Evolutionary conservation across 2,113 vertebrate species (phyloP), one percentile per base, ranked within the genome.

Genomic region (Campylorhamphus procurvoides): DNA sequence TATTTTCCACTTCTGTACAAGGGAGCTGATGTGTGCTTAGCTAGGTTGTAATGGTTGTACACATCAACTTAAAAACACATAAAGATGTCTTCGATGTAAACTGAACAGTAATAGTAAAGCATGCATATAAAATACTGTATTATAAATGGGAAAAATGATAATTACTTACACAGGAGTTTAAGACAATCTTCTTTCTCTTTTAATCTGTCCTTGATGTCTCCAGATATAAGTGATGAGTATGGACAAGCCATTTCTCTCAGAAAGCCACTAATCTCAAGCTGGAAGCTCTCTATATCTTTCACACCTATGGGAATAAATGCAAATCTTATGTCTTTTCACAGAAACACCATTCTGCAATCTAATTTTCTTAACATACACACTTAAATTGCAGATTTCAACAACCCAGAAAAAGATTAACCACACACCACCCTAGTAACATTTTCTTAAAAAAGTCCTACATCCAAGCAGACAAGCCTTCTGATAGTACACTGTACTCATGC

Each of bases 231-330:
- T 3, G 97, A 96, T 10, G 98, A 95, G 95, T 98, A 98, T 0
- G 99, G 99, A 94, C 99, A 99, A 63, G 97, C 96, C 97, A 99
- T 94, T 98, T 99, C 99, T 97, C 98, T 99, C 95, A 99, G 97
- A 96, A 99, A 98, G 27, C 98, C 98, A 88, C 99, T 99, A 80
- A 99, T 97, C 90, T 99, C 98, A 76, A 99, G 94, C 83, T 98
- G 98, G 60, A 99, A 98, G 76, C 98, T 98, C 82, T 99, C 99
- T 68, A 97, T 24, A 91, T 99, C 99, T 56, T 98, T 99, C 97
- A 76, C 91, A 89, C 97, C 98, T 95, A 85, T 18, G 29, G 55
- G 49, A 91, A 71, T 18, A 81, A 94, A 84, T 19, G 17, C 39
- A 92, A 40, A 87, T 17, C 9, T 39, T 80, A 29, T 27, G 25